These are phyloP conservation scores for Phrynocephalus vlangalii DNA, from an alignment of 2,797 vertebrate species.

Conservation along the genomic window DNA sequence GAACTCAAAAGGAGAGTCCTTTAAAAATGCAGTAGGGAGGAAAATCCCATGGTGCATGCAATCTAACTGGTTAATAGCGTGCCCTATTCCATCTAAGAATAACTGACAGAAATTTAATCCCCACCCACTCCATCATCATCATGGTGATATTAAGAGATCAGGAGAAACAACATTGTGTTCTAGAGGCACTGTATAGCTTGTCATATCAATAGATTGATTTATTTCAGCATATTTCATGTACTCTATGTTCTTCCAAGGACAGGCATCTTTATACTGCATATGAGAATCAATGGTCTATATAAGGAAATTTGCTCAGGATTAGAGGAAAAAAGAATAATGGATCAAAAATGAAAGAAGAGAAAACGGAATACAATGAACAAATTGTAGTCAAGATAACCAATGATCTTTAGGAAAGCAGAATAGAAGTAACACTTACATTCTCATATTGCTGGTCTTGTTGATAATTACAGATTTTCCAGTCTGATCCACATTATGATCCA, in stretches of 20 bases:
- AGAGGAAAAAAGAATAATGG: neutral
- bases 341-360: constrained; percentile 17
- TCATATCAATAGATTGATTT: constrained; percentile 20
- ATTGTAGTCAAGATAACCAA: constrained; percentile 39
- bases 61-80: neutral
- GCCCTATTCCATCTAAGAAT: neutral
- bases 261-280: constrained; percentile 22
- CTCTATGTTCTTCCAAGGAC: constrained; percentile 20
- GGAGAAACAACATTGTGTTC: constrained; percentile 31
- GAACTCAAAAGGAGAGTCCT: neutral
- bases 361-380: constrained; percentile 29
- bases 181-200: neutral
- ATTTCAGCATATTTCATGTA: constrained; percentile 24
- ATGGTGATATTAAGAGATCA: constrained; percentile 4
- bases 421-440: constrained; percentile 85
- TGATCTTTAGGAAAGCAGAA: constrained; percentile 37
- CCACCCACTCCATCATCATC: neutral
- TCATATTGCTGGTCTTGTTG: constrained; percentile 93
- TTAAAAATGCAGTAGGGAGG: constrained; percentile 7
- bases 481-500: constrained; percentile 99
- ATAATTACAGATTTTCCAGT: constrained; percentile 96
- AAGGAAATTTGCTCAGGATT: neutral
- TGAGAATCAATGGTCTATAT: constrained; percentile 29
- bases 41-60: constrained; percentile 9
- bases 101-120: constrained; percentile 19